Evolutionary conservation across 1,140 invertebrate species (phyloP).

Genomic region (Atta texana): DNA sequence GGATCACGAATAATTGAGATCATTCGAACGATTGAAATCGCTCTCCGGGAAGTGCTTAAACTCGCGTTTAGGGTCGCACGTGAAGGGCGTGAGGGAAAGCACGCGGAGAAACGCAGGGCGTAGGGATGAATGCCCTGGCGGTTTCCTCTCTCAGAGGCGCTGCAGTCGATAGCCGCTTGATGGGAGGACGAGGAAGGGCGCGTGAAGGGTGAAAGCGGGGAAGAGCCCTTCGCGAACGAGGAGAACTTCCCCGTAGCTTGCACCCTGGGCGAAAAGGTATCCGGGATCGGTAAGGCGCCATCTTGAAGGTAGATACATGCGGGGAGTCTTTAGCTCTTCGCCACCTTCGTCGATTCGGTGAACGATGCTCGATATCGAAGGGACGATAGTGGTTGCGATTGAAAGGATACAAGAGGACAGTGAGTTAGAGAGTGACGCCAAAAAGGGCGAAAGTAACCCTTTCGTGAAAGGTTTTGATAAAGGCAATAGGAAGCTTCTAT

Average conservation of each 20-base stretch:
- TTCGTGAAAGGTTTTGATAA: conserved; percentile 34
- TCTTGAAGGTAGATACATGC: conserved; percentile 26
- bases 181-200: conserved; percentile 55
- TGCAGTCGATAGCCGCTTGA: conserved; percentile 58
- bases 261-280: conserved; percentile 46
- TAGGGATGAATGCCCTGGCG: conserved; percentile 60
- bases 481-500: conserved; percentile 7
- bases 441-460: conserved; percentile 51
- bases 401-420: conserved; percentile 9
- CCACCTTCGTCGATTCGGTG: conserved; percentile 3
- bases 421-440: conserved; percentile 4
- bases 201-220: conserved; percentile 46
- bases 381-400: conserved; percentile 6
- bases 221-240: conserved; percentile 14
- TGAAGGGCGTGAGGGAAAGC: conserved; percentile 63
- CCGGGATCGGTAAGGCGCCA: conserved; percentile 41
- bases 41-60: not conserved
- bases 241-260: conserved; percentile 37
- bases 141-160: conserved; percentile 56
- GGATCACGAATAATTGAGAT: not conserved
- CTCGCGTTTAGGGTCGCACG: conserved; percentile 6
- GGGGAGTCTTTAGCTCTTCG: conserved; percentile 1
- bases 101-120: conserved; percentile 46
- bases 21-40: conserved; percentile 4
- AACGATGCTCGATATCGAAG: conserved; percentile 29